A percentile compares a stretch with the other conserved stretches of the same genome.
Evolutionary conservation across 2,113 vertebrate species (phyloP).

Genomic region (Neolamprologus kungweensis): DNA sequence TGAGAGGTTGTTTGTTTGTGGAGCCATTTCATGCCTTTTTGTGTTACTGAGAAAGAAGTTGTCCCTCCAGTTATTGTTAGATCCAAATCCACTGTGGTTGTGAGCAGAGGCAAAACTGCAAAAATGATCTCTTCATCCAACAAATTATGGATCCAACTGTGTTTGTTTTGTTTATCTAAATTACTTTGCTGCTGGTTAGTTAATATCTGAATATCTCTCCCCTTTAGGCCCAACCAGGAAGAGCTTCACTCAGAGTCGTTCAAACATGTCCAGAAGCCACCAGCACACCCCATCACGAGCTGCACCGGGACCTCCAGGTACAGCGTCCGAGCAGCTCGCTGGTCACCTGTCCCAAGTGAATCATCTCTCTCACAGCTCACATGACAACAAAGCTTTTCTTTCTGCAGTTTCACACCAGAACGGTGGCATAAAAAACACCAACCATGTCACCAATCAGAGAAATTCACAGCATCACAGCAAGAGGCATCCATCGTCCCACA

Average conservation of each 20-base stretch:
- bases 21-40: neutral
- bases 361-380: neutral
- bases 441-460: conserved; percentile 60
- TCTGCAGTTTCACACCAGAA: conserved; percentile 82
- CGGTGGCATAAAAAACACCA: conserved; percentile 74
- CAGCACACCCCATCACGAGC: conserved; percentile 78
- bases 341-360: neutral
- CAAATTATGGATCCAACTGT: neutral
- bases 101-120: neutral
- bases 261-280: conserved; percentile 54
- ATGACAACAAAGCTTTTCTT: neutral
- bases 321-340: neutral
- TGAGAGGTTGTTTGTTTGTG: neutral
- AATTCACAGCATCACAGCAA: conserved; percentile 70
- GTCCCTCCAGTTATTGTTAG: neutral
- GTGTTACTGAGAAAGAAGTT: neutral
- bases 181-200: neutral
- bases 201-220: neutral
- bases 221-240: conserved; percentile 83
- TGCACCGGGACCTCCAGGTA: conserved; percentile 91
- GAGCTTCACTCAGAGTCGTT: conserved; percentile 61
- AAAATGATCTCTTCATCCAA: neutral
- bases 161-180: neutral
- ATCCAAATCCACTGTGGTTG: neutral
- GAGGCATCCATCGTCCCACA: conserved; percentile 66